Evolutionary conservation across 2,797 vertebrate species (phyloP).

Genomic region (Dendrocincla tyrannina): DNA sequence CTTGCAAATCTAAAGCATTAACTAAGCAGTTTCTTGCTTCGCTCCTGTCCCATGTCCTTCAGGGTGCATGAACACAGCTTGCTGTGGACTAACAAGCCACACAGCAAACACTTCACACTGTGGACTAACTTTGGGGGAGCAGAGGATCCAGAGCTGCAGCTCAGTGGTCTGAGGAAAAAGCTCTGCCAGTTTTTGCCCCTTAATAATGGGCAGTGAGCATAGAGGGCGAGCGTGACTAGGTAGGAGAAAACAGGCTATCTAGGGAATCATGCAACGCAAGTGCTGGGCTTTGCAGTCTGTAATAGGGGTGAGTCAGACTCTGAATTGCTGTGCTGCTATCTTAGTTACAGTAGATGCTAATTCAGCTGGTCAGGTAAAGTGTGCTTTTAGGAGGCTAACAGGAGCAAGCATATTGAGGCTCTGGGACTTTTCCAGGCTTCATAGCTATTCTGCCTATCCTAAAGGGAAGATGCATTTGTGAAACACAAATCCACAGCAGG

Average conservation of each 20-base stretch:
- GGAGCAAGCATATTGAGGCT: background rate
- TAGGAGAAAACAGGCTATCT: background rate
- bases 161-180: constrained; percentile 27
- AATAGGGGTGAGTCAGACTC: background rate
- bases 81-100: background rate
- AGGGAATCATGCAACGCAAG: background rate
- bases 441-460: background rate
- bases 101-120: background rate
- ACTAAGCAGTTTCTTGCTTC: background rate
- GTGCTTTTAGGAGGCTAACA: constrained; percentile 15
- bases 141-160: constrained; percentile 13
- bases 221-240: background rate
- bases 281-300: background rate
- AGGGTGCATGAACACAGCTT: background rate
- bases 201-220: background rate
- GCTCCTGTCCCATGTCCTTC: background rate
- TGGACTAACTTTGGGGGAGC: background rate
- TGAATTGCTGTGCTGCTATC: constrained; percentile 18
- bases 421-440: background rate
- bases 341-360: constrained; percentile 36
- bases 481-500: background rate
- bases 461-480: background rate
- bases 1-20: background rate
- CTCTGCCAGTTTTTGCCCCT: background rate
- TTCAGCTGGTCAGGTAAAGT: constrained; percentile 50